Conservation (phyloP, 1,140 invertebrate genomes). For the Dryas iulia region DNA sequence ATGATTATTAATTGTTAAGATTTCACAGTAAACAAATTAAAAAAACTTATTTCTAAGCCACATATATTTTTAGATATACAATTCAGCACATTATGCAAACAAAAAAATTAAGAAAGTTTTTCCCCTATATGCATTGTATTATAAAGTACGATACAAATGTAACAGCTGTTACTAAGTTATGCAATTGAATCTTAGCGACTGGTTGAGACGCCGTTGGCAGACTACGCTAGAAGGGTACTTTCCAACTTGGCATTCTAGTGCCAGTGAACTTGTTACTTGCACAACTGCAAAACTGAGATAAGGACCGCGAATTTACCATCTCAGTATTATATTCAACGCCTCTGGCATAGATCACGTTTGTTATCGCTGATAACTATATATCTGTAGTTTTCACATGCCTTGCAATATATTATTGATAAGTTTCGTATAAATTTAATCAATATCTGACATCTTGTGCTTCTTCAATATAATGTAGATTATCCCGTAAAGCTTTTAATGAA, state of each 20-base stretch:
- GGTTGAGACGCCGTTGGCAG: slow-evolving; percentile 10
- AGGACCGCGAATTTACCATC: slow-evolving; percentile 47
- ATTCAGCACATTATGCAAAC: background rate
- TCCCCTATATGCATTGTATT: background rate
- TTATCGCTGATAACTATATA: slow-evolving; percentile 41
- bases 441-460: too few relatives aligned
- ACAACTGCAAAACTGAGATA: slow-evolving; percentile 57
- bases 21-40: too few relatives aligned
- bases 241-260: slow-evolving; percentile 33
- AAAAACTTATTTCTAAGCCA: too few relatives aligned
- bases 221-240: slow-evolving; percentile 28
- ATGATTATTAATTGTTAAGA: too few relatives aligned
- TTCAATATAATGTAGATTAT: too few relatives aligned
- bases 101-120: background rate
- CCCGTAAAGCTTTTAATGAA: too few relatives aligned
- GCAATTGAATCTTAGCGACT: slow-evolving; percentile 24
- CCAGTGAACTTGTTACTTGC: slow-evolving; percentile 46
- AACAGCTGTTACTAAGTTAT: slow-evolving; percentile 21
- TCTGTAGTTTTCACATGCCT: slow-evolving; percentile 35
- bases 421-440: background rate
- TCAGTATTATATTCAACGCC: slow-evolving; percentile 38
- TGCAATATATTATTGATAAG: background rate
- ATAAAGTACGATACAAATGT: slow-evolving; percentile 1
- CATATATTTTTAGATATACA: background rate
- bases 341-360: slow-evolving; percentile 40